phyloP scores from a whole-genome alignment of 2,888 invertebrate species.

The Drosophila longiperda region DNA sequence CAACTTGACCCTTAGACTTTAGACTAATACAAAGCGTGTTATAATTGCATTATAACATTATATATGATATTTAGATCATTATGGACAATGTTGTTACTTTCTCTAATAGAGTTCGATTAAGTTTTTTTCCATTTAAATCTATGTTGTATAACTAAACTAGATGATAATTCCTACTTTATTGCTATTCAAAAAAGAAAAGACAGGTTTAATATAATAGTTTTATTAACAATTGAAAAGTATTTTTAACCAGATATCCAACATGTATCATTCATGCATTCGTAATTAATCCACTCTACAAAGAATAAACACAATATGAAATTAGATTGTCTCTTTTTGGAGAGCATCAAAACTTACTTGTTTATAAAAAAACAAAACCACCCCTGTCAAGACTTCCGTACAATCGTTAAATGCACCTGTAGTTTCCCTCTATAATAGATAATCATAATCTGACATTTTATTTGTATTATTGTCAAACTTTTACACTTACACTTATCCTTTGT shows the following conservation, averaged over 20 bases:
- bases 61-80: neutral
- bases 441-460: neutral
- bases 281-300: neutral
- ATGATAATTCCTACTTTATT: neutral
- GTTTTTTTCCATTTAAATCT: neutral
- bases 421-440: constrained; percentile 3
- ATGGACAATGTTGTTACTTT: neutral
- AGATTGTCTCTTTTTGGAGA: neutral
- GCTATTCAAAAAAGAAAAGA: neutral
- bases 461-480: neutral
- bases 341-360: neutral
- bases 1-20: neutral
- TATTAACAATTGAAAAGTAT: neutral
- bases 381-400: neutral
- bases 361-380: neutral
- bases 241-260: neutral
- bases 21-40: neutral
- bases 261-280: neutral
- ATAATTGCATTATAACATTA: neutral
- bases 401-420: neutral
- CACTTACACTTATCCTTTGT: constrained; percentile 58
- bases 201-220: neutral
- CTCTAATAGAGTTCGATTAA: neutral
- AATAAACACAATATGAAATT: neutral
- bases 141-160: neutral